Conservation (phyloP, 2,797 vertebrate species). For the Loris lydekkerianus region DNA sequence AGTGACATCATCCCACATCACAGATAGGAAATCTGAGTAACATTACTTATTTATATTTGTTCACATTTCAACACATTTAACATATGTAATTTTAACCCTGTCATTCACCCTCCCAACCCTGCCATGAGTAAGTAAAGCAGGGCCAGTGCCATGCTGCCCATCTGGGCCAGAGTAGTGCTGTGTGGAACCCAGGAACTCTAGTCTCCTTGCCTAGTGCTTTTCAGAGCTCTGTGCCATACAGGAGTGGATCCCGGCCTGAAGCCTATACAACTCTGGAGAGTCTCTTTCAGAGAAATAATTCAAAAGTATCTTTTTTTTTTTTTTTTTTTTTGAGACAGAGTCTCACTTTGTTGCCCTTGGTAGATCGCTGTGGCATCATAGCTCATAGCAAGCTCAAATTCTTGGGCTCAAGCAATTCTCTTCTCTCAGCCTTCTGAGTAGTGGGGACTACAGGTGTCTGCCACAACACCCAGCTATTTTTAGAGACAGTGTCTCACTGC, state of each 20-base stretch:
- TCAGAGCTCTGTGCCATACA: background rate
- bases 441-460: too few relatives aligned
- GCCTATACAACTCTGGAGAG: background rate
- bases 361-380: too few relatives aligned
- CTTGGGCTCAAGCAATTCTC: too few relatives aligned
- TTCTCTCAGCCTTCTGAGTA: too few relatives aligned
- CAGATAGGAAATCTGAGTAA: background rate
- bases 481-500: too few relatives aligned
- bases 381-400: too few relatives aligned
- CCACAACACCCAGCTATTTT: too few relatives aligned
- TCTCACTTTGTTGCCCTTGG: too few relatives aligned
- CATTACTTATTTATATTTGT: slow-evolving; percentile 32
- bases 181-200: background rate
- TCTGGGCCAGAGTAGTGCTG: background rate
- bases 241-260: background rate
- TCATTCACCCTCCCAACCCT: too few relatives aligned
- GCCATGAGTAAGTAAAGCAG: background rate
- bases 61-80: slow-evolving; percentile 29
- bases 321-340: background rate
- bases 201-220: slow-evolving; percentile 17
- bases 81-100: background rate
- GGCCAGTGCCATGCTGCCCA: background rate
- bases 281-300: slow-evolving; percentile 28
- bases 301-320: slow-evolving; percentile 7
- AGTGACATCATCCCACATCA: background rate